Evolutionary conservation across 1,140 invertebrate genomes (phyloP).

Genomic region (Macrobrachium nipponense): DNA sequence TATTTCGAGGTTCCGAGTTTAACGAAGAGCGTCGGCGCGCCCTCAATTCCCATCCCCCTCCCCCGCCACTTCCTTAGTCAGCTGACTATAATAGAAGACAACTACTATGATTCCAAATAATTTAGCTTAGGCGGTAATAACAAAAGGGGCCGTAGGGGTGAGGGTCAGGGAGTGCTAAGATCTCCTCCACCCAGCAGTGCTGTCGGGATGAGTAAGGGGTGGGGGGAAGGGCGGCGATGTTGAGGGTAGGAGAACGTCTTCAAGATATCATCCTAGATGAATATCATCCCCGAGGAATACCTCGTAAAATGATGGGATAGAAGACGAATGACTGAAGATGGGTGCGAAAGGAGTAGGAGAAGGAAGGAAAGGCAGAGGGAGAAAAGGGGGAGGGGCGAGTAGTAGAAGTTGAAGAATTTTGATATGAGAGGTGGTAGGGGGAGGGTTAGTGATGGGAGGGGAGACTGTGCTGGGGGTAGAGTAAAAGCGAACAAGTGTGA

Average conservation of each 20-base stretch:
- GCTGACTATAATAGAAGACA: constrained; percentile 56
- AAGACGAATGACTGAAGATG: constrained; percentile 19
- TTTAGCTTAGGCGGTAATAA: constrained; percentile 60
- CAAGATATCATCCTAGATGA: constrained; percentile 40
- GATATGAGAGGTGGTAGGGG: not conserved
- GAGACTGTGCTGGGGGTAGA: no score
- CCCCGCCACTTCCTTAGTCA: constrained; percentile 16
- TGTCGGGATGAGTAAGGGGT: no score
- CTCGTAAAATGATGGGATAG: constrained; percentile 12
- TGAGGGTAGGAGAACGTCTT: constrained; percentile 1
- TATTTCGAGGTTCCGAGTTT: constrained; percentile 16
- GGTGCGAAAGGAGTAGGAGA: not conserved
- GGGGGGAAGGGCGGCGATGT: no score
- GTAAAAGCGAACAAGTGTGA: not conserved
- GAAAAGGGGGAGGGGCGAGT: constrained; percentile 2
- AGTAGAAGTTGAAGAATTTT: constrained; percentile 17
- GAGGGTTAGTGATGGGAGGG: no score
- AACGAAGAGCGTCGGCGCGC: constrained; percentile 39
- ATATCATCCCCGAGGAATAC: constrained; percentile 13
- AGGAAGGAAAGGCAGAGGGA: constrained; percentile 14
- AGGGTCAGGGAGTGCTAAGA: no score
- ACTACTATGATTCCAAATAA: constrained; percentile 61
- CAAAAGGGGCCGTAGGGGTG: constrained; percentile 16
- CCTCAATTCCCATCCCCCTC: no score
- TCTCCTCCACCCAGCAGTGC: no score